Conservation (phyloP, 2,888 invertebrate genomes). For the Zhuqinia jingwanae region DNA sequence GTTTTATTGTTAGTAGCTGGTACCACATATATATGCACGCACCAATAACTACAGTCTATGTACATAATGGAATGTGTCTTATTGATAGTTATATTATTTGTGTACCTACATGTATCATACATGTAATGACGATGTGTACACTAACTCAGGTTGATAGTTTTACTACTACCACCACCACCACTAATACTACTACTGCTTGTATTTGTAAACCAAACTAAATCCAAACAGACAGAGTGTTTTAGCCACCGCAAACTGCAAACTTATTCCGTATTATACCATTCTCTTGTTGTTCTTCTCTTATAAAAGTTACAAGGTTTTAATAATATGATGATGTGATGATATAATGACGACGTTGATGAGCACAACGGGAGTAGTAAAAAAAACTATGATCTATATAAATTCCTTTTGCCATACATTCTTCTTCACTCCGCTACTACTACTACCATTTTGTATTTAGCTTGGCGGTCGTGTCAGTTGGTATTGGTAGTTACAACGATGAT, state of each 20-base stretch:
- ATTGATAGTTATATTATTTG: background rate
- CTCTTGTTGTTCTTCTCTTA: background rate
- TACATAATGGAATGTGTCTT: background rate
- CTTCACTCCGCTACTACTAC: constrained; percentile 5
- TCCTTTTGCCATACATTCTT: background rate
- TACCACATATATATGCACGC: background rate
- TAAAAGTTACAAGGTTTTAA: background rate
- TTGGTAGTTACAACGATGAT: constrained; percentile 33
- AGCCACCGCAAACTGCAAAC: constrained; percentile 14
- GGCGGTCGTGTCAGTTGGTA: background rate
- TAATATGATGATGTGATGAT: background rate
- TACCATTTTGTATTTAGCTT: too few species aligned
- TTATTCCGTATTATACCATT: background rate
- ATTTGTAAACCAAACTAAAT: too few species aligned
- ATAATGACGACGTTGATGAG: constrained; percentile 8
- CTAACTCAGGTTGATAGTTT: background rate
- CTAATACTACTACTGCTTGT: too few species aligned
- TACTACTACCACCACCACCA: background rate
- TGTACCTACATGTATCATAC: background rate
- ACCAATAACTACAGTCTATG: background rate
- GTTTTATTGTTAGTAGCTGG: constrained; percentile 10
- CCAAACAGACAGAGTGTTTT: background rate
- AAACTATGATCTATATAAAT: constrained; percentile 54
- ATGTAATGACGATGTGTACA: background rate
- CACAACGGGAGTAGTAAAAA: constrained; percentile 24